phyloP scores from a whole-genome alignment of 2,113 vertebrate genomes.

The Pseudopipra pipra region DNA sequence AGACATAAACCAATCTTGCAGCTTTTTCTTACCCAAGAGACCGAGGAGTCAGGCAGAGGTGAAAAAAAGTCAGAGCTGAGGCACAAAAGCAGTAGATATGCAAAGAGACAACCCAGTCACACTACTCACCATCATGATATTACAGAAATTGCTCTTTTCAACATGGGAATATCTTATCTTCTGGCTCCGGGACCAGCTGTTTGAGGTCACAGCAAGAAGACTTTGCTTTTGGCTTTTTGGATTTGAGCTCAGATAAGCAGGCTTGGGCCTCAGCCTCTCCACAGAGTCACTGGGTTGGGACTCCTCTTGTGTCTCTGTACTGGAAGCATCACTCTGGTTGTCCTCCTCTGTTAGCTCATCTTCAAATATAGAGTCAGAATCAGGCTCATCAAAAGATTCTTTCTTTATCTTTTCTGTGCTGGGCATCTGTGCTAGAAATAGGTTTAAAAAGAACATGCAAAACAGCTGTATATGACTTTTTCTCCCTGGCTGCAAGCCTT shows the following conservation, averaged over 20 bases:
- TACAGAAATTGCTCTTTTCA: not conserved
- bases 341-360: not conserved
- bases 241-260: slow-evolving; percentile 8
- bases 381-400: not conserved
- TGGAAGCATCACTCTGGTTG: not conserved
- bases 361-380: not conserved
- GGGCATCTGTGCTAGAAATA: not conserved
- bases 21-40: not conserved
- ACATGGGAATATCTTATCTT: not conserved
- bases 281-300: not conserved
- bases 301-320: not conserved
- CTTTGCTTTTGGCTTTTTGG: not conserved
- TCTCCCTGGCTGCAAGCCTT: not conserved
- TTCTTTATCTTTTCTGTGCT: not conserved
- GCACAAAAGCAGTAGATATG: not conserved
- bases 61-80: not conserved
- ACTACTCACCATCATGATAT: not conserved
- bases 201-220: not conserved
- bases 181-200: not conserved
- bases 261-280: not conserved
- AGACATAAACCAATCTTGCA: not conserved
- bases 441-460: not conserved
- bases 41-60: not conserved
- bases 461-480: not conserved
- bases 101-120: not conserved